Evolutionary conservation across 1,140 invertebrate species (phyloP).

Genomic region (Scylla paramamosain): DNA sequence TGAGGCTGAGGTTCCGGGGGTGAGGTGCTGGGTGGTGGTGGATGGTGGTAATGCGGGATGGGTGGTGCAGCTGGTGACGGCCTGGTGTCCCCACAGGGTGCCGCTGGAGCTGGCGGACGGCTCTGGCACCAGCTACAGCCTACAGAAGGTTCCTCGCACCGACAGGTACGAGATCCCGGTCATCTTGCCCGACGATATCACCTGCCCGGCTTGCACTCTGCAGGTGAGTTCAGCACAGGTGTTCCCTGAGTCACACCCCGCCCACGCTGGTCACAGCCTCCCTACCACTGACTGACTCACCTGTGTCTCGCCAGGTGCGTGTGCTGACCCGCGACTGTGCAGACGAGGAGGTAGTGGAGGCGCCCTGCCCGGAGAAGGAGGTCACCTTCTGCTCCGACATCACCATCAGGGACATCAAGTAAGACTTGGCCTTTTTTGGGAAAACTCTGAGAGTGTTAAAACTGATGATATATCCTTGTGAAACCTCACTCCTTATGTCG

Average conservation of each 20-base stretch:
- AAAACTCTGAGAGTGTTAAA: too few species aligned
- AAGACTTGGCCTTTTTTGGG: not conserved
- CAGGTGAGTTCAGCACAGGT: too few species aligned
- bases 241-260: too few species aligned
- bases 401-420: not conserved
- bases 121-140: not conserved
- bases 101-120: not conserved
- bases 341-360: not conserved
- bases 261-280: not conserved
- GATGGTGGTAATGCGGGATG: not conserved
- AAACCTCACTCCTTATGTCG: too few species aligned
- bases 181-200: not conserved
- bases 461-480: too few species aligned
- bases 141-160: not conserved
- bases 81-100: not conserved
- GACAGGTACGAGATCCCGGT: not conserved
- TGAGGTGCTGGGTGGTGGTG: not conserved
- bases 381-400: not conserved
- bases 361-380: not conserved
- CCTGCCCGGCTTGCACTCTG: not conserved
- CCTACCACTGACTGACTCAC: not conserved
- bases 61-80: not conserved
- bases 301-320: not conserved
- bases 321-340: not conserved
- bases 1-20: not conserved